A percentile compares a stretch with the other conserved stretches of the same genome.
These are phyloP conservation scores for Dufourea novaeangliae DNA, from an alignment of 1,140 invertebrate genomes.

Conservation along the genomic window DNA sequence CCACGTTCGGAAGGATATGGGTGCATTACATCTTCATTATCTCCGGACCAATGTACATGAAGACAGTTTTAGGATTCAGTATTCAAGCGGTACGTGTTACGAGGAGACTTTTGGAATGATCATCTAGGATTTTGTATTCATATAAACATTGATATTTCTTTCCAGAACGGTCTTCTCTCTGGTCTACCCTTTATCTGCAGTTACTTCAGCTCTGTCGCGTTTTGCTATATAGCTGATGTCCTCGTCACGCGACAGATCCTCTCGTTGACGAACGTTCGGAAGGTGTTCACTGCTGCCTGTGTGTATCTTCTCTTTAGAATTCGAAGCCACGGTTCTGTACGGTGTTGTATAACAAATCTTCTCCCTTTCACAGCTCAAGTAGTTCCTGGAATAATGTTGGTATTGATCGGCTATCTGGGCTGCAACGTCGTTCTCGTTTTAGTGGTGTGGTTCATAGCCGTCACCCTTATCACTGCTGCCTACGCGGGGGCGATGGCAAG, in stretches of 20 bases:
- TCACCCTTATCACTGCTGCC: slow-evolving; percentile 87
- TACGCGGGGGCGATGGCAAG: slow-evolving; percentile 90
- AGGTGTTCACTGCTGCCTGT: slow-evolving; percentile 86
- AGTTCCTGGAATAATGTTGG: slow-evolving; percentile 85
- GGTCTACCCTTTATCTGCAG: slow-evolving; percentile 87
- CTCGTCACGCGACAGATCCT: slow-evolving; percentile 83
- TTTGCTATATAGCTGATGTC: slow-evolving; percentile 87
- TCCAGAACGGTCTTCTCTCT: slow-evolving; percentile 85
- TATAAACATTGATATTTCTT: slow-evolving; percentile 54
- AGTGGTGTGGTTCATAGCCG: slow-evolving; percentile 86
- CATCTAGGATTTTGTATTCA: background rate
- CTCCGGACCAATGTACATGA: slow-evolving; percentile 88
- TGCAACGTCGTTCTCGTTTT: slow-evolving; percentile 84
- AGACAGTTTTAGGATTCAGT: slow-evolving; percentile 86
- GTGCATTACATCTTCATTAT: slow-evolving; percentile 88
- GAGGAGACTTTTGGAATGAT: background rate
- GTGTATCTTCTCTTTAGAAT: slow-evolving; percentile 63
- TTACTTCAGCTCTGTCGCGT: slow-evolving; percentile 87
- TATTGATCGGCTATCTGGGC: slow-evolving; percentile 86
- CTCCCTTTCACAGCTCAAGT: slow-evolving; percentile 83
- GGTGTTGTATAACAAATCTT: background rate
- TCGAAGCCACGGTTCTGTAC: no score
- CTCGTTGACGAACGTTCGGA: slow-evolving; percentile 85
- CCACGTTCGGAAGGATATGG: slow-evolving; percentile 88
- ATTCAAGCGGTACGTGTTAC: slow-evolving; percentile 83